Conservation (phyloP, 2,797 vertebrate genomes). For the Oreochromis grahami region DNA sequence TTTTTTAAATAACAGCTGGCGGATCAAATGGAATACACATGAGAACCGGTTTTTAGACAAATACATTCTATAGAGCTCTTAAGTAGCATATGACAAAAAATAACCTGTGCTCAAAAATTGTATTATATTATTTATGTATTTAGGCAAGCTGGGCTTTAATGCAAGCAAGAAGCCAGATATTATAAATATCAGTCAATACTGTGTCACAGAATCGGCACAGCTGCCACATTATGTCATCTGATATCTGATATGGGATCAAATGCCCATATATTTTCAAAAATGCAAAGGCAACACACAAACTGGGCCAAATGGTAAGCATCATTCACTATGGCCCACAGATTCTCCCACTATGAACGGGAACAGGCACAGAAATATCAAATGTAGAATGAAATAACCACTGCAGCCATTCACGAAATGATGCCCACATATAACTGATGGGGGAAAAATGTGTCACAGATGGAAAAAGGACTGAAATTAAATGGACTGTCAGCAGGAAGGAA, state of each 20-base stretch:
- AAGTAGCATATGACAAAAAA: not conserved
- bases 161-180: not conserved
- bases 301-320: constrained; percentile 49
- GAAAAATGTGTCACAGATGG: not conserved
- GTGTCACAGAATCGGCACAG: constrained; percentile 1
- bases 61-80: not conserved
- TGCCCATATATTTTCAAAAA: not conserved
- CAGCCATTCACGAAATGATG: not conserved
- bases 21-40: not conserved
- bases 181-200: constrained; percentile 3
- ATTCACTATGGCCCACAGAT: constrained; percentile 42
- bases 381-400: not conserved
- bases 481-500: constrained; percentile 14
- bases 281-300: constrained; percentile 19
- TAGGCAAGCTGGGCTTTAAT: not conserved
- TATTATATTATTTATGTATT: not conserved
- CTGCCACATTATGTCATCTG: constrained; percentile 11
- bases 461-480: constrained; percentile 24
- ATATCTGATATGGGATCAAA: not conserved
- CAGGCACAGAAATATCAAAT: constrained; percentile 20
- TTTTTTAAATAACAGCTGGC: not conserved
- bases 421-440: not conserved
- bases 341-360: constrained; percentile 9
- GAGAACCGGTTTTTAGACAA: not conserved
- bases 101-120: not conserved